Evolutionary conservation across 2,797 vertebrate species (phyloP), one percentile per base, ranked within the genome.

Genomic region (Syndactyla subalaris): DNA sequence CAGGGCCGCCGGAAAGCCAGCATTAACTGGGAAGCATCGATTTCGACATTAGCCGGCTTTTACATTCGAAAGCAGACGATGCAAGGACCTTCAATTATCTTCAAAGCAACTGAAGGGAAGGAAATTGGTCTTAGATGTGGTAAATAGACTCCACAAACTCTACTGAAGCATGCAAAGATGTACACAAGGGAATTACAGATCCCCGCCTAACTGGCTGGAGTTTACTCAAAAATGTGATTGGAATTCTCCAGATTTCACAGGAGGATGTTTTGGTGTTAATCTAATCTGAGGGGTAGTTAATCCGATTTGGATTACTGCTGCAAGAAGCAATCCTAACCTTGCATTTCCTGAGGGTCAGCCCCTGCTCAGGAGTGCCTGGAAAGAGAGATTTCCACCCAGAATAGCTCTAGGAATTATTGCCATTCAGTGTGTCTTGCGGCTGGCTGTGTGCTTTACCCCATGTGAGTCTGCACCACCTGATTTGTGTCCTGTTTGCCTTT

Each of bases 111-210:
- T 84, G 96, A 97, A 98, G 96, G 97, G 96, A 97, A 97, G 98
- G 98, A 98, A 98, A 98, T 98, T 97, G 97, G 97, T 97, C 97
- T 98, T 97, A 97, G 98, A 98, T 98, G 98, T 98, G 97, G 98
- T 97, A 98, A 98, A 98, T 97, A 98, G 97, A 97, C 97, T 97
- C 96, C 80, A 72, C 95, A 94, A 96, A 97, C 97, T 95, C 96
- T 49, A 41, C 88, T 89, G 97, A 96, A 97, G 97, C 97, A 89
- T 95, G 97, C 96, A 84, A 85, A 96, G 97, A 85, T 57, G 82
- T 58, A 78, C 85, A 51, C 95, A 7, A 76, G 48, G 62, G 95
- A 94, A 72, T 85, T 92, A 71, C 46, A 57, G 88, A 63, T 89
- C 68, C 89, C 87, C 8, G 49, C 30, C 70, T 58, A 51, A 93